phyloP scores from a whole-genome alignment of 2,888 invertebrate genomes.

The Nephrotoma guestfalica region DNA sequence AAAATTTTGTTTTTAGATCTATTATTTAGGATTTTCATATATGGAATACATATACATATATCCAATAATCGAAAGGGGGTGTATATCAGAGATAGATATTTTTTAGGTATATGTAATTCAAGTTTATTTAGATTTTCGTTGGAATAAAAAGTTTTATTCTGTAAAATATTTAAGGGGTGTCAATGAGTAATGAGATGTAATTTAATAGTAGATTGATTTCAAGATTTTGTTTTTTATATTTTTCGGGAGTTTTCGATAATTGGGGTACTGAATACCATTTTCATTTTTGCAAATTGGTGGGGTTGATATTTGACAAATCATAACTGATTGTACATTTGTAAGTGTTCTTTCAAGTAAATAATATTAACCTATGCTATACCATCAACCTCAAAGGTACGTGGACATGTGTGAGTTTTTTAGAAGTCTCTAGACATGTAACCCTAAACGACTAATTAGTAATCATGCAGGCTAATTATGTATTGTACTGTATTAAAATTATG shows the following conservation, averaged over 20 bases:
- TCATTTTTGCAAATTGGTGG: background rate
- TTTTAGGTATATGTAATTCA: background rate
- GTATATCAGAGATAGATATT: background rate
- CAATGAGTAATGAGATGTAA: background rate
- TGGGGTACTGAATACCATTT: background rate
- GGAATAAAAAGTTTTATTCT: background rate
- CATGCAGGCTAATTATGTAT: no score
- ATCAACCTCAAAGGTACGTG: no score
- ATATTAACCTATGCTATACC: no score
- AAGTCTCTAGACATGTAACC: no score
- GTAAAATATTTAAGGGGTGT: background rate
- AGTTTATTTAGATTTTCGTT: background rate
- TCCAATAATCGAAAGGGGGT: background rate
- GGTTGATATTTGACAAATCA: background rate
- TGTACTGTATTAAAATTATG: no score
- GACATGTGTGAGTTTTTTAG: no score
- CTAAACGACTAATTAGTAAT: no score
- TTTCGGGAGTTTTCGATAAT: background rate
- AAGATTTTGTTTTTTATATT: background rate
- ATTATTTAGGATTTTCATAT: background rate
- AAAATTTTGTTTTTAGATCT: background rate
- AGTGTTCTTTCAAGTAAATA: no score
- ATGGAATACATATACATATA: background rate
- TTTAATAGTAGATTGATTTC: background rate
- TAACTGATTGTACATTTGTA: background rate